phyloP scores from a whole-genome alignment of 2,888 invertebrate genomes.

The Dysmachus trigonus region DNA sequence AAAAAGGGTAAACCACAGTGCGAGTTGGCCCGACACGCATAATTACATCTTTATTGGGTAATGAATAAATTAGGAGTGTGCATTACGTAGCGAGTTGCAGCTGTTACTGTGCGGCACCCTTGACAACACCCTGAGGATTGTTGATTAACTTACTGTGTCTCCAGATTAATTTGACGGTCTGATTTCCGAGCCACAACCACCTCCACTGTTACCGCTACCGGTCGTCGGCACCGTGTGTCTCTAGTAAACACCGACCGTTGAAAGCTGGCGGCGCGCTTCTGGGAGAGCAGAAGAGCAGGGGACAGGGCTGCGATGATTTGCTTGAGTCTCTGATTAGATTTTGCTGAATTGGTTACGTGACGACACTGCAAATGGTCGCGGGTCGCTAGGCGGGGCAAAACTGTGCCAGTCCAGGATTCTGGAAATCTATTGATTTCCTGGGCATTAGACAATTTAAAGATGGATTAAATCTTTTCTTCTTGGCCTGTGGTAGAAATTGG shows the following conservation, averaged over 20 bases:
- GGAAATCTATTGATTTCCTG: background rate
- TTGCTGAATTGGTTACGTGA: slow-evolving; percentile 34
- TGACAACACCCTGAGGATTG: background rate
- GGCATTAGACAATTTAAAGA: background rate
- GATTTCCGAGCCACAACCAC: background rate
- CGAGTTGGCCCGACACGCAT: background rate
- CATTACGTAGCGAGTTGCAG: background rate
- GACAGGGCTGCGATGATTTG: background rate
- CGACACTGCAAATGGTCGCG: background rate
- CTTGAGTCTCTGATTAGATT: slow-evolving; percentile 26
- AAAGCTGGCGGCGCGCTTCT: background rate
- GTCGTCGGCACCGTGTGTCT: background rate
- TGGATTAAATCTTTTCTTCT: background rate
- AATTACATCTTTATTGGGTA: background rate
- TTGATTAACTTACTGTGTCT: slow-evolving; percentile 13
- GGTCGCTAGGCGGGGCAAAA: background rate
- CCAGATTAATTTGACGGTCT: slow-evolving; percentile 19
- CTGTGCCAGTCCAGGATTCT: background rate
- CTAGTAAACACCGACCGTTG: background rate
- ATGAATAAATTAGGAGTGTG: slow-evolving; percentile 14
- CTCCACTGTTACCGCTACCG: background rate
- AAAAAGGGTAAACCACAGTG: background rate
- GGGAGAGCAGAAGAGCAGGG: background rate
- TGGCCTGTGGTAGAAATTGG: background rate
- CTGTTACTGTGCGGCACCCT: background rate